These are phyloP conservation scores for Hyperoplus lanceolatus DNA, from an alignment of 2,797 vertebrate genomes.

Conservation along the genomic window DNA sequence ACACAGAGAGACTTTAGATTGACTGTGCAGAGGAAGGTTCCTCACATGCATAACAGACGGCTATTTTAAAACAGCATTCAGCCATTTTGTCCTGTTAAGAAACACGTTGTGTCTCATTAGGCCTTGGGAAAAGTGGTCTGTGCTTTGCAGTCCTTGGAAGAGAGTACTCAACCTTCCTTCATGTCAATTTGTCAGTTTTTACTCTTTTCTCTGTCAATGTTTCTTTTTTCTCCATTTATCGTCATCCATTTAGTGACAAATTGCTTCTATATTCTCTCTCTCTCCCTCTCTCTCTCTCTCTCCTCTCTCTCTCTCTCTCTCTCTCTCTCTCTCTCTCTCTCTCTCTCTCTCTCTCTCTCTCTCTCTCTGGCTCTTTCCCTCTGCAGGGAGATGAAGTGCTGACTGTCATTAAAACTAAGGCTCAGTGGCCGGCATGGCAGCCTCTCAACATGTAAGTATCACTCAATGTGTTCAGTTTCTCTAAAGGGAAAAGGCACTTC, in stretches of 20 bases:
- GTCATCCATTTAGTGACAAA: constrained; percentile 52
- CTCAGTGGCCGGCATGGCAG: constrained; percentile 99
- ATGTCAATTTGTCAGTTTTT: constrained; percentile 56
- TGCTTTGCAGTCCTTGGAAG: constrained; percentile 52
- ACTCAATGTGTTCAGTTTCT: constrained; percentile 7
- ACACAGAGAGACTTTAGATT: constrained; percentile 18
- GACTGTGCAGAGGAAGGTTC: neutral
- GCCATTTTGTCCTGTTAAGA: constrained; percentile 53
- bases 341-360: neutral
- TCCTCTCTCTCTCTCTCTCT: too few species aligned
- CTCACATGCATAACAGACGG: constrained; percentile 42
- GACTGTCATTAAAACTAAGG: constrained; percentile 98
- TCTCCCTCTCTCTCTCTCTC: constrained; percentile 32
- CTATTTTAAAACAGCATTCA: constrained; percentile 48
- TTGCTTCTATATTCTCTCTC: constrained; percentile 35
- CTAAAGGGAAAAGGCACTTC: neutral
- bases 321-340: neutral
- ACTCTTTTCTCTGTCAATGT: constrained; percentile 49
- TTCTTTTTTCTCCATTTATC: constrained; percentile 41
- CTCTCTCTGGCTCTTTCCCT: constrained; percentile 48
- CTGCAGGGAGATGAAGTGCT: constrained; percentile 95
- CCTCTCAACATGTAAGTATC: constrained; percentile 97
- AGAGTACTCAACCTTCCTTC: constrained; percentile 46
- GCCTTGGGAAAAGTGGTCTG: constrained; percentile 46
- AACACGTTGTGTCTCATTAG: constrained; percentile 56